Evolutionary conservation across 2,888 invertebrate genomes (phyloP).

Genomic region (Dione juno): DNA sequence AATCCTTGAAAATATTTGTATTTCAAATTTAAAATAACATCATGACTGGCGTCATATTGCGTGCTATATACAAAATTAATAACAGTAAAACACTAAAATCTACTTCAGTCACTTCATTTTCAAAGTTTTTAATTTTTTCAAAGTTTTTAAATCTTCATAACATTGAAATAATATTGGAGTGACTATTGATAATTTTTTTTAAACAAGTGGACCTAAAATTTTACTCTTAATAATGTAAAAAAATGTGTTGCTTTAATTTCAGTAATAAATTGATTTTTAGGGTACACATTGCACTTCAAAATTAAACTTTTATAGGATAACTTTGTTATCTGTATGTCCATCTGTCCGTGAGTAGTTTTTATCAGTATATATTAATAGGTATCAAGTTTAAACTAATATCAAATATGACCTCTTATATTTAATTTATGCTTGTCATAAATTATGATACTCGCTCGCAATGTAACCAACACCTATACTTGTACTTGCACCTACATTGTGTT

Average conservation of each 20-base stretch:
- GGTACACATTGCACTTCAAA: no score
- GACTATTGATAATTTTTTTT: background rate
- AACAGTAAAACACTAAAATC: background rate
- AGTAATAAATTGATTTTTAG: background rate
- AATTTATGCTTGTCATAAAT: no score
- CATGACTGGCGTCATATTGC: background rate
- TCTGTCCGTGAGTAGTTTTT: no score
- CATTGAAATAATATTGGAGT: background rate
- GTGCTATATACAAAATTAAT: background rate
- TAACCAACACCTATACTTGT: no score
- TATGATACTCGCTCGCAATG: no score
- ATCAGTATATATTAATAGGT: no score
- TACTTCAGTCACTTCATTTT: background rate
- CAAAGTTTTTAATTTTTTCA: background rate
- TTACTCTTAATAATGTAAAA: background rate
- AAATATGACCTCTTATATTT: no score
- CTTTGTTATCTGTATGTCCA: no score
- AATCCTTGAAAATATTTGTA: conserved; percentile 8
- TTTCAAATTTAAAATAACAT: background rate
- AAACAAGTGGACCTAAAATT: conserved; percentile 1
- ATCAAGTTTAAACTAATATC: no score
- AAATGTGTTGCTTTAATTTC: background rate
- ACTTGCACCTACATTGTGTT: no score
- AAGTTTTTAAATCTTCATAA: background rate
- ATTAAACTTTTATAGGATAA: no score